Conservation (phyloP, 1,140 invertebrate species). For the Dufourea novaeangliae region DNA sequence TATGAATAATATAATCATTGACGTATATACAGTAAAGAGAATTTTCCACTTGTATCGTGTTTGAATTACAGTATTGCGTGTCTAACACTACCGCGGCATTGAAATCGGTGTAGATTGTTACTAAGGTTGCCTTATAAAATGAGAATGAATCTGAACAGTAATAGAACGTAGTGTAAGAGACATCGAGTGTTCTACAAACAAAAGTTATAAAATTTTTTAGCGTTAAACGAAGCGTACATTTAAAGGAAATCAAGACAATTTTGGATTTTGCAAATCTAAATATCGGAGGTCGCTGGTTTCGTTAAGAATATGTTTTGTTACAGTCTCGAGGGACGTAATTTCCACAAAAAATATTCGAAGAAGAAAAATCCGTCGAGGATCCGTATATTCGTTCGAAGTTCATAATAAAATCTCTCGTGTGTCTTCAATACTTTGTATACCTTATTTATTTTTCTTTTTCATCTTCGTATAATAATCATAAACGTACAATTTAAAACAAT, state of each 20-base stretch:
- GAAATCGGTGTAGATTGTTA: constrained; percentile 39
- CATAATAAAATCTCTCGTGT: constrained; percentile 78
- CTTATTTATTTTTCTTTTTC: constrained; percentile 79
- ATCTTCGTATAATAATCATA: constrained; percentile 80
- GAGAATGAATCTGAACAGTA: constrained; percentile 46
- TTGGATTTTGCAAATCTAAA: too few species aligned
- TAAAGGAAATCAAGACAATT: too few species aligned
- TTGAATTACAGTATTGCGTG: constrained; percentile 56
- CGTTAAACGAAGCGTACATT: too few species aligned
- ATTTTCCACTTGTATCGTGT: constrained; percentile 71
- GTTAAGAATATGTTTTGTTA: too few species aligned
- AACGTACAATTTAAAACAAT: constrained; percentile 81
- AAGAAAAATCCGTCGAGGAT: too few species aligned
- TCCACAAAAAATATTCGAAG: too few species aligned
- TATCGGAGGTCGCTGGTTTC: too few species aligned
- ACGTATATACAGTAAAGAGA: constrained; percentile 77
- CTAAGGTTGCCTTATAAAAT: constrained; percentile 69
- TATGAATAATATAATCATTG: constrained; percentile 78
- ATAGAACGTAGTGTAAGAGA: constrained; percentile 62
- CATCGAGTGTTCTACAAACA: constrained; percentile 62
- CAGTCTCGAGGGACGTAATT: not conserved
- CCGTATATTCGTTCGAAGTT: constrained; percentile 63
- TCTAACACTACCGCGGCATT: constrained; percentile 55
- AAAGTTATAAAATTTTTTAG: too few species aligned
- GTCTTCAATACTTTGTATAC: constrained; percentile 79